phyloP scores from a whole-genome alignment of 2,797 vertebrate genomes.

The Tenualosa ilisha region DNA sequence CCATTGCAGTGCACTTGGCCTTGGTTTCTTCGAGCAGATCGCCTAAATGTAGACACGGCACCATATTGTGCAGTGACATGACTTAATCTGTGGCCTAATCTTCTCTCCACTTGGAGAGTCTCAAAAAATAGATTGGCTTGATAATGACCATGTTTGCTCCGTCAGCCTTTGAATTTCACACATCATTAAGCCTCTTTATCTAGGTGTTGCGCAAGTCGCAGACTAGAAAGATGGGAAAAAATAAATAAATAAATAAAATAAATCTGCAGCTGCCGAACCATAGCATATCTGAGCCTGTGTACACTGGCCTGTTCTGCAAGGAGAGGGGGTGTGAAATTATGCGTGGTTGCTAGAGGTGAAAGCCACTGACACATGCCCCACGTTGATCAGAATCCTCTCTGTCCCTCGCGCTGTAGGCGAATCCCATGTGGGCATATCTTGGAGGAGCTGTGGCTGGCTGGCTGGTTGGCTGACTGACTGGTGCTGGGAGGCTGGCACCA shows the following conservation, averaged over 20 bases:
- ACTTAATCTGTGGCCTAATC: not conserved
- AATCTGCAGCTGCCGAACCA: not conserved
- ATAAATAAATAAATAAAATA: not conserved
- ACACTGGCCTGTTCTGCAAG: not conserved
- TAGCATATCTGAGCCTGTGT: not conserved
- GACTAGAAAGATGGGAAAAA: not conserved
- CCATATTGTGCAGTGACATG: constrained; percentile 10
- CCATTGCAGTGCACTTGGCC: not conserved
- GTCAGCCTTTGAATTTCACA: constrained; percentile 30
- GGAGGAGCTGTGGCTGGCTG: constrained; percentile 48
- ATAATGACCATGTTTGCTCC: not conserved
- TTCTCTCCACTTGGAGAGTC: not conserved
- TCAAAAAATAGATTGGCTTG: not conserved
- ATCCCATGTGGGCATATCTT: constrained; percentile 36
- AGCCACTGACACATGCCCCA: not conserved
- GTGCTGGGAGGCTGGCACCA: constrained; percentile 15
- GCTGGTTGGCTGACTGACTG: constrained; percentile 37
- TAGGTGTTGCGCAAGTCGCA: constrained; percentile 1
- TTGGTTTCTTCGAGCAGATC: not conserved
- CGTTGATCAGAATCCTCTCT: not conserved
- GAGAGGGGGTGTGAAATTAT: not conserved
- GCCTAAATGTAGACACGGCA: not conserved
- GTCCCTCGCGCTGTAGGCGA: not conserved
- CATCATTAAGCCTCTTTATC: constrained; percentile 10
- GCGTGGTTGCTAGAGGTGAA: not conserved